Base-by-base conservation (phyloP, 2,888 invertebrate genomes). In the Hypercompe scribonia region DNA sequence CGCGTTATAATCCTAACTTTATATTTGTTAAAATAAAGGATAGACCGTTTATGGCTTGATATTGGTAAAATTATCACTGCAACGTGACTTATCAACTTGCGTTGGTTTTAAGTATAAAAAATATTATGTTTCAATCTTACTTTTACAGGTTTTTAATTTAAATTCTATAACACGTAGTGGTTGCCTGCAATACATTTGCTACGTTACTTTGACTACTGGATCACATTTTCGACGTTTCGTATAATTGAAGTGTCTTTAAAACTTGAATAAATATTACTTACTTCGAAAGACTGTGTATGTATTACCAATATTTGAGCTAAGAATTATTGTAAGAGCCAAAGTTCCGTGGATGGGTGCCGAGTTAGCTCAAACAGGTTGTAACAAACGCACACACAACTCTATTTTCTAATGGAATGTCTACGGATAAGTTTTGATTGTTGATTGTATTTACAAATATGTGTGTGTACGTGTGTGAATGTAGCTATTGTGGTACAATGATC, bases 331-430 rank as follows among this genome's bases (percentile, higher is more conserved):
- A 58, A 67, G 28, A 68, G 31, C 33, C 46, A 50, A 68, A 68
- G 46, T 46, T 58, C 63, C 71, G 66, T 68, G 28, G 63, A 46
- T 83, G 73, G 81, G 72, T 76, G 74, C 73, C 76, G 67, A 80
- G 80, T 72, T 81, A 18, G 80, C 81, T 81, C 74, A 78, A 83
- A 85, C 84, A 70, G 67, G 78, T 76, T 67, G 73, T 68, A 68
- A 50, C 70, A 72, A 78, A 71, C 75, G 71, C 64, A 50, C n/a
- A 50, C 28, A 65, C 73, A 50, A 68, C 46, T 70, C 74, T 50
- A 74, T 68, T 76, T 71, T 74, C 71, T 65, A 54, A 69, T 75
- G 77, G 80, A 79, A 85, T 77, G 77, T 74, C 34, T 74, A 67
- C 68, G 46, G 36, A 61, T 65, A 69, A 68, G 58, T 68, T 33